phyloP scores from a whole-genome alignment of 2,888 invertebrate species.

The Drosophila pseudotalamancana region DNA sequence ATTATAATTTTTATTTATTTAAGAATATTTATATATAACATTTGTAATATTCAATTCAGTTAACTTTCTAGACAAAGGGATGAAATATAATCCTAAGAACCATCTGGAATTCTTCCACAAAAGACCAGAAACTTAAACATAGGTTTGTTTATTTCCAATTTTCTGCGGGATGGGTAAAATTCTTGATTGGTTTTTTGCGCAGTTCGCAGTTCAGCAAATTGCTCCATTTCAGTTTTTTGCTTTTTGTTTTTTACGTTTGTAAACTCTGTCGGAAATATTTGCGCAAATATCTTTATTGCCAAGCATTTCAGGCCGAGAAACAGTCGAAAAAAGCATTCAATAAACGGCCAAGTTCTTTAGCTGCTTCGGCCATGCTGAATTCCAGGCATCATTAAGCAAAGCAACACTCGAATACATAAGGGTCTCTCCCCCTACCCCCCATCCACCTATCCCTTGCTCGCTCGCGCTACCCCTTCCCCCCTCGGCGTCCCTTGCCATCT shows the following conservation, averaged over 20 bases:
- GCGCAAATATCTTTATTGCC: conserved; percentile 76
- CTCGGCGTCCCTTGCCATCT: not conserved
- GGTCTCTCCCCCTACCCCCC: conserved; percentile 26
- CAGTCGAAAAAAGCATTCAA: conserved; percentile 47
- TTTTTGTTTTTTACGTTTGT: conserved; percentile 5
- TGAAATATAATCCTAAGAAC: no score
- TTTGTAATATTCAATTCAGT: no score
- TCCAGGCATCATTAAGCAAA: conserved; percentile 76
- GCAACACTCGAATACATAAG: conserved; percentile 72
- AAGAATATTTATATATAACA: no score
- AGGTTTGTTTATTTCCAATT: not conserved
- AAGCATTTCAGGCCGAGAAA: conserved; percentile 39
- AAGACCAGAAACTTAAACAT: conserved; percentile 12
- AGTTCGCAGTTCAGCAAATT: conserved; percentile 50
- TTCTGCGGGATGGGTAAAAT: conserved; percentile 2
- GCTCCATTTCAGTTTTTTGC: conserved; percentile 62
- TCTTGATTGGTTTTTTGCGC: conserved; percentile 33
- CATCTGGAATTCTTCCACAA: no score
- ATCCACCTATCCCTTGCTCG: not conserved
- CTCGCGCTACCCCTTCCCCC: not conserved
- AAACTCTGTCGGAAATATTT: conserved; percentile 46
- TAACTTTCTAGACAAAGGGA: no score
- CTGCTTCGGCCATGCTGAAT: conserved; percentile 82
- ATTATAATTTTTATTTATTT: no score
- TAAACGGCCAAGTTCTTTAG: conserved; percentile 49